Base-by-base conservation (phyloP, 2,113 vertebrate genomes). In the Lanius ludovicianus region DNA sequence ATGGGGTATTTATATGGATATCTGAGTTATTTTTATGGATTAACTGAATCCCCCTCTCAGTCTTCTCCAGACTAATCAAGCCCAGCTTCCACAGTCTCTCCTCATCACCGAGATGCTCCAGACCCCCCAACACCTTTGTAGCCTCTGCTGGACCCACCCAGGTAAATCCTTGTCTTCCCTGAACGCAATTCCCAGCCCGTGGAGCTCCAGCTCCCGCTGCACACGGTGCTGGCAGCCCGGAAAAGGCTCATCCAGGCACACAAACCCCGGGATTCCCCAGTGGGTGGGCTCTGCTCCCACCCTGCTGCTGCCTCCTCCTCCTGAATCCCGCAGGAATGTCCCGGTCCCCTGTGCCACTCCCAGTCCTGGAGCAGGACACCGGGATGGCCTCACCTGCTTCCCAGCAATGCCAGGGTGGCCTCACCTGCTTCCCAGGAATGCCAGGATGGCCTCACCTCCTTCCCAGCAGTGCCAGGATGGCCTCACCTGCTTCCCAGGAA, bases 301-400 rank as follows among this genome's bases (percentile, higher is more conserved):
- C 49, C 75, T 25, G 25, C 47, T 18, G 21, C 44, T 42, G 18
- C 23, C 60, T 81, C 60, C 80, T 39, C 8, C 19, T 15, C 53
- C 79, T 15, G 17, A 2, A 68, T 11, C 14, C 76, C 6, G 15
- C 6, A 16, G 71, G 30, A 64, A 75, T 0, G 5, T 25, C 24
- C 7, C 35, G 22, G 22, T 28, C 44, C 33, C 44, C 6, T 1
- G 5, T 0, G 28, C 68, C 12, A 20, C 28, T 15, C 41, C 18
- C 14, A 21, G 25, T 4, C 33, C 76, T 42, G 86, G 37, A 39
- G 6, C 35, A 39, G 7, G 49, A 63, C 0, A 3, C 18, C 5
- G 7, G 74, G 13, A 77, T 11, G 0, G 27, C 56, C 75, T 77
- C 42, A 37, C 3, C 25, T 22, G 44, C 63, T 69, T 13, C 49